Percentiles rank a stretch among this genome's conserved stretches.
Evolutionary conservation across 2,113 vertebrate genomes (phyloP).

Genomic region (Pseudois nayaur): DNA sequence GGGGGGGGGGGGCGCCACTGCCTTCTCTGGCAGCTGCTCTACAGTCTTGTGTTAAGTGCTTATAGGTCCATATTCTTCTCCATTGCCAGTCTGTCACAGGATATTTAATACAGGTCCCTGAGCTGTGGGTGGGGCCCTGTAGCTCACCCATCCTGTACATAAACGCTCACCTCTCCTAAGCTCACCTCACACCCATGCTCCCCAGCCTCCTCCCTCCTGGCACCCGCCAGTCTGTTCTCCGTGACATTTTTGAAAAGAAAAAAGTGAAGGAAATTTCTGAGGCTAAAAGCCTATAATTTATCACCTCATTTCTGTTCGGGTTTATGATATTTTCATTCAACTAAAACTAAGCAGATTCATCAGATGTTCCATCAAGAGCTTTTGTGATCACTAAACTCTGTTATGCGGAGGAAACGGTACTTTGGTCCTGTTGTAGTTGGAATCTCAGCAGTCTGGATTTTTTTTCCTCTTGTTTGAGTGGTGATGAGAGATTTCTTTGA

Average conservation of each 20-base stretch:
- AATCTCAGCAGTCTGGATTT: neutral
- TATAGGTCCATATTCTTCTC: neutral
- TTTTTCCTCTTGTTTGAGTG: neutral
- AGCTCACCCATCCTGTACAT: neutral
- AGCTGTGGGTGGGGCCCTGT: too few relatives aligned
- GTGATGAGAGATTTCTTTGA: neutral
- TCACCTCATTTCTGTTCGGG: neutral
- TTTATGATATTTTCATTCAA: neutral
- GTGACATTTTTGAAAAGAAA: neutral
- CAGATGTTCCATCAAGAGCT: neutral
- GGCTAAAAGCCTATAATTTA: neutral
- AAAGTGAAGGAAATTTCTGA: neutral
- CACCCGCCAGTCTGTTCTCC: neutral
- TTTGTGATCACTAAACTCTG: neutral
- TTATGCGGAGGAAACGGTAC: neutral
- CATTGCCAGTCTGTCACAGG: neutral
- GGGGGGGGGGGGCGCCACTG: fast-evolving
- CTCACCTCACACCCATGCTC: neutral
- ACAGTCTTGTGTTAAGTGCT: neutral
- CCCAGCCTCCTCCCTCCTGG: neutral
- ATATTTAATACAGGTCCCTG: too few relatives aligned
- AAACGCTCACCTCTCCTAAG: neutral
- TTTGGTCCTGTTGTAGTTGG: neutral
- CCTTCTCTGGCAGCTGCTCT: neutral
- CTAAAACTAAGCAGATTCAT: neutral